Evolutionary conservation across 2,888 invertebrate genomes (phyloP).

Genomic region (Pseudococcus jackbeardsleyi): DNA sequence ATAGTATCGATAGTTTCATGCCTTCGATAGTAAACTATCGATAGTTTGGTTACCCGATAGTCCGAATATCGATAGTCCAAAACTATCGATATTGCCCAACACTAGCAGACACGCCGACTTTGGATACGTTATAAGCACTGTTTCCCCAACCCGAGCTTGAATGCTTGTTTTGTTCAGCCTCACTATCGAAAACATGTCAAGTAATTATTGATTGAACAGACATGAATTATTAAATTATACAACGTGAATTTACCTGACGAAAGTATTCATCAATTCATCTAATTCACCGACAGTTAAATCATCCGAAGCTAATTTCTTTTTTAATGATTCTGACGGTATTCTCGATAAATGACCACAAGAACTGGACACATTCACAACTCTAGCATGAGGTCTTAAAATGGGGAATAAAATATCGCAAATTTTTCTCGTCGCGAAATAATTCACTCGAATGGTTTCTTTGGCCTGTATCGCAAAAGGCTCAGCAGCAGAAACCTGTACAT

Average conservation of each 20-base stretch:
- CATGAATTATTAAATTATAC: neutral
- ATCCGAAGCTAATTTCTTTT: constrained; percentile 69
- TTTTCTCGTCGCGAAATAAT: constrained; percentile 78
- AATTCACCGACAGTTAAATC: constrained; percentile 69
- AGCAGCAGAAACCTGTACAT: neutral
- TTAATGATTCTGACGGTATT: constrained; percentile 75
- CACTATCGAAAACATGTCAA: constrained; percentile 66
- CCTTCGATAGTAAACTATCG: too few species aligned
- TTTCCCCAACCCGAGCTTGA: constrained; percentile 74
- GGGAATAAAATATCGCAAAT: constrained; percentile 81
- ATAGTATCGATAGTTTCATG: too few species aligned
- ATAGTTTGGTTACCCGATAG: too few species aligned
- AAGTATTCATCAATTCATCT: constrained; percentile 65
- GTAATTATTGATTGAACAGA: neutral
- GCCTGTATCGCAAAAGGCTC: constrained; percentile 72
- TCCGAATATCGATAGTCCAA: too few species aligned
- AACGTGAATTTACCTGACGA: constrained; percentile 60
- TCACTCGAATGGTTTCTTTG: constrained; percentile 76
- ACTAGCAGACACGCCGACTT: constrained; percentile 81
- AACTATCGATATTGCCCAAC: too few species aligned
- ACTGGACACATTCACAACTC: constrained; percentile 84
- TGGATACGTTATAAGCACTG: constrained; percentile 79
- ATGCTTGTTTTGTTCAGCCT: constrained; percentile 69
- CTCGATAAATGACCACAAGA: constrained; percentile 77
- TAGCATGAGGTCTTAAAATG: constrained; percentile 77